These are phyloP conservation scores for Cladopsammia gracilis DNA, from an alignment of 64 coral and sea anemone genomes.

Conservation along the genomic window DNA sequence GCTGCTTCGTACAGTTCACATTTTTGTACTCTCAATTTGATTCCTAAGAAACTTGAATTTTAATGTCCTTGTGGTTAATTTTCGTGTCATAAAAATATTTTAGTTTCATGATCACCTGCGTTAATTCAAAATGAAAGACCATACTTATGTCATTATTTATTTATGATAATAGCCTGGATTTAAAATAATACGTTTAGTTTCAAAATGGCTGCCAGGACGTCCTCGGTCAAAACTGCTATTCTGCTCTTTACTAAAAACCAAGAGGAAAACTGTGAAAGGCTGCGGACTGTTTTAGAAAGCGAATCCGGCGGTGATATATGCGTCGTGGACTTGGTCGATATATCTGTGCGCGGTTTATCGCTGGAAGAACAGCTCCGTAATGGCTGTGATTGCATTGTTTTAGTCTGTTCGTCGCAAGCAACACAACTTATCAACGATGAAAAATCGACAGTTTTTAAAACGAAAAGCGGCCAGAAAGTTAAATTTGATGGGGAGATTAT, in stretches of 20 bases:
- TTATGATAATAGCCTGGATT: slow-evolving; percentile 2
- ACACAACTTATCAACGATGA: slow-evolving; percentile 78
- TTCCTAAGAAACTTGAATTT: not conserved
- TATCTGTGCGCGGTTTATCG: slow-evolving; percentile 26
- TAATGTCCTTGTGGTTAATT: not conserved
- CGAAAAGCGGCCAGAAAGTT: slow-evolving; percentile 49
- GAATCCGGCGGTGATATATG: slow-evolving; percentile 59
- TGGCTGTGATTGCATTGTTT: slow-evolving; percentile 56
- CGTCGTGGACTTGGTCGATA: slow-evolving; percentile 72
- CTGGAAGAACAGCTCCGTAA: slow-evolving; percentile 54
- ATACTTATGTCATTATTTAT: slow-evolving; percentile 39
- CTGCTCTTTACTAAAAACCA: slow-evolving; percentile 80
- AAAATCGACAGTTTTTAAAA: slow-evolving; percentile 55
- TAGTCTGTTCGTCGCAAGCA: slow-evolving; percentile 69
- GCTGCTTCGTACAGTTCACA: not conserved
- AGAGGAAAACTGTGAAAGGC: slow-evolving; percentile 59
- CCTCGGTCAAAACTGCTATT: slow-evolving; percentile 59
- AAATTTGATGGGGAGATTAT: slow-evolving; percentile 83
- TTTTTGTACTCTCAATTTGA: not conserved
- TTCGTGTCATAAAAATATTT: not conserved
- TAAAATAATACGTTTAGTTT: not conserved
- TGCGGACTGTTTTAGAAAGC: slow-evolving; percentile 78
- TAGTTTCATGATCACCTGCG: slow-evolving; percentile 3
- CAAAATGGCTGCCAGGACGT: slow-evolving; percentile 67
- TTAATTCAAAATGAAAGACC: not conserved